Evolutionary conservation across 2,888 invertebrate species (phyloP), one percentile per base, ranked within the genome.

Genomic region (Lumbricus terrestris): DNA sequence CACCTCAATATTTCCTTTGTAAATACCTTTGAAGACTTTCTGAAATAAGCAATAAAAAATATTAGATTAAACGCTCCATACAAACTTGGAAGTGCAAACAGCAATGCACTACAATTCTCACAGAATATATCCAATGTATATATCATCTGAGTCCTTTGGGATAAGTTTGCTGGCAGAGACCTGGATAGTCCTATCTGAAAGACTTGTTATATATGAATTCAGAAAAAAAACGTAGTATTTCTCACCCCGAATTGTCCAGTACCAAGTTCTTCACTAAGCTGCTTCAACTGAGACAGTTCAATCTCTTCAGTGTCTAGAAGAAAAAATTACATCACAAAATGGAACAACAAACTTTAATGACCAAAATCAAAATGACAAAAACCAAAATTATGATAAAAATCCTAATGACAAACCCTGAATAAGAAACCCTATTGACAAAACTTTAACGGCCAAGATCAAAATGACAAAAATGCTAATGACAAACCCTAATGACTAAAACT

Each of bases 211-310:
- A 69, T 11, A 11, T n/a, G n/a, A 69, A 69, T n/a, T 1, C 29
- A 69, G 29, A n/a, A 13, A 69, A n/a, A 29, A 29, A 47, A n/a
- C n/a, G n/a, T 1, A 85, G 23, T 85, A 85, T 89, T 94, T 93
- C 94, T 93, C 93, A 98, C 98, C 89, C 98, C 98, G 95, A 98
- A 99, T 95, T 98, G 98, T 0, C 98, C 98, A 88, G 97, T 97
- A 91, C 98, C 98, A 40, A 98, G 95, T 95, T 98, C 97, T 94
- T 98, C 98, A 35, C 90, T 88, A 20, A 90, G 69, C 37, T 85
- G 38, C 42, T 91, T 42, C 38, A 91, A 82, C 20, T 88, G 88
- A 88, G 47, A 37, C 89, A 88, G 35, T 33, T n/a, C 47, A 88
- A 90, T 47, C 96, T 98, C 98, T 98, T 98, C 98, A 96, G 98